Conservation (phyloP, 35 echinoderm and acorn worm genomes). For the Heliocidaris erythrogramma region DNA sequence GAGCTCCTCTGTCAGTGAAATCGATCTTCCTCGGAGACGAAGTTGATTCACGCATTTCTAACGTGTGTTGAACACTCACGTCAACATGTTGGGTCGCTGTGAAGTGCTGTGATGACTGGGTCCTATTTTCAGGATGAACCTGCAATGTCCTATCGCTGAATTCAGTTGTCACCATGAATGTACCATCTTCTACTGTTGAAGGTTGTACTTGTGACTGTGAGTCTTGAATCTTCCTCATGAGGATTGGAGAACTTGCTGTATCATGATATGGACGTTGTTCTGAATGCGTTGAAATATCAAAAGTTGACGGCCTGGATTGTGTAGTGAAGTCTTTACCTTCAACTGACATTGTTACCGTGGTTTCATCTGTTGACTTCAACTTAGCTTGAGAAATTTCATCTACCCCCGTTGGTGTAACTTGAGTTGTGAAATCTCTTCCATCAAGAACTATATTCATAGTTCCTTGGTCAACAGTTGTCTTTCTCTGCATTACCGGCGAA, state of each 20-base stretch:
- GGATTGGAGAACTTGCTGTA: constrained; percentile 46
- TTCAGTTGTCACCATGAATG: background rate
- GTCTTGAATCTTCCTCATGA: constrained; percentile 42
- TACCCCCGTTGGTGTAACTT: background rate
- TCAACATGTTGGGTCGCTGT: background rate
- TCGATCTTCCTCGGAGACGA: constrained; percentile 10
- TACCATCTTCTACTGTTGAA: constrained; percentile 29
- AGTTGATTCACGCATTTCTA: background rate
- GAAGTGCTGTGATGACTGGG: constrained; percentile 15
- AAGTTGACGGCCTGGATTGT: constrained; percentile 20
- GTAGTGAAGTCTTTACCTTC: constrained; percentile 41
- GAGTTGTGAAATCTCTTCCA: background rate
- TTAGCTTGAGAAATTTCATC: background rate
- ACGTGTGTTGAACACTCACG: constrained; percentile 19
- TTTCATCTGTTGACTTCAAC: background rate
- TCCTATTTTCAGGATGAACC: constrained; percentile 23
- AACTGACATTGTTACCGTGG: background rate
- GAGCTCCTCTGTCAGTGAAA: background rate
- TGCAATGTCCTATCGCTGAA: constrained; percentile 21
- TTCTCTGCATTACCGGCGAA: background rate
- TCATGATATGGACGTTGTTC: background rate
- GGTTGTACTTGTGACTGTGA: constrained; percentile 1
- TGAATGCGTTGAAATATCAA: constrained; percentile 14
- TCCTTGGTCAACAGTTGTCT: background rate
- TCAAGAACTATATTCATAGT: background rate